Evolutionary conservation across 2,888 invertebrate genomes (phyloP).

Genomic region (Perizoma flavofasciatum): DNA sequence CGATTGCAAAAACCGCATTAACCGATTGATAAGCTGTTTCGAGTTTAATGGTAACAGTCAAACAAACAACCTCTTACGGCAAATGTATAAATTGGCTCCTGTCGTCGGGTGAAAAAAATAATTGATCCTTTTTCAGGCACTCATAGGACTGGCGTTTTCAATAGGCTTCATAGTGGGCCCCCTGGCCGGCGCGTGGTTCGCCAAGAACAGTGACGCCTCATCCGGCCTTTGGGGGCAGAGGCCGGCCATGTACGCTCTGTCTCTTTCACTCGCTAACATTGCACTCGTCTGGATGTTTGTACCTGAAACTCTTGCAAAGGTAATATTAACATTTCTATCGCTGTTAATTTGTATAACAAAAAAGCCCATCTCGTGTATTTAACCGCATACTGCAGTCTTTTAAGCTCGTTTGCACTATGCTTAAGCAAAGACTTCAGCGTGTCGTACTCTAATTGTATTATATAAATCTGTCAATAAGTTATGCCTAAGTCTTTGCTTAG

Average conservation of each 20-base stretch:
- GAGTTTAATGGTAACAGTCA: too few species aligned
- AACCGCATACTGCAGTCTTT: too few species aligned
- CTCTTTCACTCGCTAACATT: constrained; percentile 90
- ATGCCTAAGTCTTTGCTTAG: too few species aligned
- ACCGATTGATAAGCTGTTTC: too few species aligned
- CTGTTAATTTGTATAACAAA: neutral
- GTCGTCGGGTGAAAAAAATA: neutral
- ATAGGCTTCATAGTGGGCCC: constrained; percentile 99
- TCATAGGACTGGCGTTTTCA: constrained; percentile 98
- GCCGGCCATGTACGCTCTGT: constrained; percentile 91
- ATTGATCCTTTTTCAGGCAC: constrained; percentile 86
- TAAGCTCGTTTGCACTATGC: too few species aligned
- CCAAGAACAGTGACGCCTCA: constrained; percentile 83
- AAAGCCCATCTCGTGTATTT: too few species aligned
- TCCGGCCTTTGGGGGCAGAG: constrained; percentile 89
- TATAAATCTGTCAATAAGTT: too few species aligned
- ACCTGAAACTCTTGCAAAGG: constrained; percentile 92
- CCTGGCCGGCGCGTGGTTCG: constrained; percentile 95
- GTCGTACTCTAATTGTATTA: too few species aligned
- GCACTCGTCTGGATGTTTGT: constrained; percentile 88
- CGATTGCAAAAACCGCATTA: too few species aligned
- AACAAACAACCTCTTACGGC: too few species aligned
- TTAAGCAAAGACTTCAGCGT: too few species aligned
- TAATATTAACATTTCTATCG: constrained; percentile 48
- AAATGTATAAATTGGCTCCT: too few species aligned